A percentile compares a stretch with the other conserved stretches of the same genome.
These are phyloP conservation scores for Agelaius phoeniceus DNA, from an alignment of 2,113 vertebrate genomes.

Conservation along the genomic window DNA sequence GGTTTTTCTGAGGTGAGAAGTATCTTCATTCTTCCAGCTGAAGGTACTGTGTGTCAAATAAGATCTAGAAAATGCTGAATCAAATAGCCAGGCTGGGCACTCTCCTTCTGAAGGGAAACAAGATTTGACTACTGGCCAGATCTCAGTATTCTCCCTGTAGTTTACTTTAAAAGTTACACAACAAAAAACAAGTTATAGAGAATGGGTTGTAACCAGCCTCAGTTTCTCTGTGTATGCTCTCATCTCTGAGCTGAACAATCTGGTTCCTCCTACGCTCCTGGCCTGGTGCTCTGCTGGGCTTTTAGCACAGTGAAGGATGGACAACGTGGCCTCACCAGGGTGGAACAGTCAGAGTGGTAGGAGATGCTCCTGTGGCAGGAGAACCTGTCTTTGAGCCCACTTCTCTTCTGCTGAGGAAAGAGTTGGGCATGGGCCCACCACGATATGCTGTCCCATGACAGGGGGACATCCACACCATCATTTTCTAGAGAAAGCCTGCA, in stretches of 20 bases:
- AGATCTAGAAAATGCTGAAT: not conserved
- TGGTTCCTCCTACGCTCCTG: not conserved
- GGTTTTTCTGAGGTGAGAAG: not conserved
- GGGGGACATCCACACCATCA: too few relatives aligned
- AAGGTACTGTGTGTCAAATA: not conserved
- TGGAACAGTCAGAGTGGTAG: not conserved
- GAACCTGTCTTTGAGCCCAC: not conserved
- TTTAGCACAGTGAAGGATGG: not conserved
- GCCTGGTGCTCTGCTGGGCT: not conserved
- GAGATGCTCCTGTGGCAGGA: not conserved
- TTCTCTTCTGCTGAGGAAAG: not conserved
- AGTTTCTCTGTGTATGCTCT: not conserved
- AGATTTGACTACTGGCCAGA: not conserved
- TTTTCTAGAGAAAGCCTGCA: not conserved
- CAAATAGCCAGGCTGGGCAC: not conserved
- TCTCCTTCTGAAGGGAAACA: not conserved
- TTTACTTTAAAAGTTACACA: not conserved
- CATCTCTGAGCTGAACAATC: not conserved
- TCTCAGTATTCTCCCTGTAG: not conserved
- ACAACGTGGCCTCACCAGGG: not conserved
- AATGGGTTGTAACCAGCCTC: not conserved
- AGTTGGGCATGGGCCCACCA: not conserved
- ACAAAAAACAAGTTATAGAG: not conserved
- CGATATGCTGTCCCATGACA: not conserved
- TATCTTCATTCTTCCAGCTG: not conserved